Base-by-base conservation (phyloP, 1,140 invertebrate genomes). In the Pseudomyrmex concolor region DNA sequence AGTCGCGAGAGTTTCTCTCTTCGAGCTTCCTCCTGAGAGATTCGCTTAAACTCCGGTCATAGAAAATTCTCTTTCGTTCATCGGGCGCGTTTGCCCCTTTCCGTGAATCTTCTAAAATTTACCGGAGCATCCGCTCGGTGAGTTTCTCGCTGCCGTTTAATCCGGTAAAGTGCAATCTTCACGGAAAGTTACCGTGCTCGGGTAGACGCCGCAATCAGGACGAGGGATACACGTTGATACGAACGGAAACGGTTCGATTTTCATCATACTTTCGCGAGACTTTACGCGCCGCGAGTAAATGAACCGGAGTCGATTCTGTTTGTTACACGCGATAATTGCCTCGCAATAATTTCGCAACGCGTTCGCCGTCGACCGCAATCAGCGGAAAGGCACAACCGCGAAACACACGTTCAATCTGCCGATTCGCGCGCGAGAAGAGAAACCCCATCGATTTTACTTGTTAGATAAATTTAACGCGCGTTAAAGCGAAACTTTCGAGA, bases 61-160 rank as follows among this genome's bases (percentile, higher is more conserved):
- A 57, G 63, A 68, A 64, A 80, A 80, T 64, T 71, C 77, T 59
- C 76, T 64, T 72, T 81, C 77, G 22, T 22, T 22, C 22, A 13
- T 45, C 22, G 45, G 7, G 3, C 62, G 48, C n/a, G 17, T 48
- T 60, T 13, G 48, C 76, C 54, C 48, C 45, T 34, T 34, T 34
- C 62, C 19, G 34, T 50, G 34, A 34, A 77, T 84, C 54, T 78
- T 84, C 54, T 78, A 64, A 64, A 87, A 84, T 86, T 84, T 63
- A 86, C 84, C 60, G 51, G n/a, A n/a, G 34, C 25, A 50, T 25
- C 25, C 25, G 3, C 25, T 3, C 17, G 8, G 17, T 34, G 43
- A 50, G 64, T n/a, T 54, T 63, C 59, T 19, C 22, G 45, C 12
- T 43, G 25, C 12, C 48, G 25, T 76, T 86, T 84, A 64, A 80